These are phyloP conservation scores for Chromis chromis DNA, from an alignment of 2,797 vertebrate species.

Conservation along the genomic window DNA sequence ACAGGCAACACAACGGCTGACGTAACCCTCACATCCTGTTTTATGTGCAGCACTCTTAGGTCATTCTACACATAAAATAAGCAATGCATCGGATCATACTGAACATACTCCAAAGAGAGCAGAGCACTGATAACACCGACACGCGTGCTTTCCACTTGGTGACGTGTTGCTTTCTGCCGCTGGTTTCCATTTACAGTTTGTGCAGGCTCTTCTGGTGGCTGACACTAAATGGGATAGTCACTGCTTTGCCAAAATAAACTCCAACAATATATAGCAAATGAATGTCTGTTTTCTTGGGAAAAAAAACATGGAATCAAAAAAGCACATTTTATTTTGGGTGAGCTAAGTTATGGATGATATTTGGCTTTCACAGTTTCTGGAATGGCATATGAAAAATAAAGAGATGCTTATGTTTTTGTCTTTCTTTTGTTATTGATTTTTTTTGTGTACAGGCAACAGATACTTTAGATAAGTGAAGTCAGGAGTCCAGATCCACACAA, in stretches of 20 bases:
- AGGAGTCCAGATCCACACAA: no score
- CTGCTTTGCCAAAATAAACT: constrained; percentile 95
- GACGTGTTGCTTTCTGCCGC: constrained; percentile 83
- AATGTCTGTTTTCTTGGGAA: constrained; percentile 72
- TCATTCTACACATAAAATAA: constrained; percentile 56
- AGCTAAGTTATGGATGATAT: constrained; percentile 45
- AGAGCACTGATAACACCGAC: constrained; percentile 49
- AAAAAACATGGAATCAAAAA: constrained; percentile 33
- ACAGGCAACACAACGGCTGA: constrained; percentile 44
- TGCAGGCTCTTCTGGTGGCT: constrained; percentile 82
- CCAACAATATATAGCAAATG: constrained; percentile 83
- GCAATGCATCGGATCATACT: constrained; percentile 74
- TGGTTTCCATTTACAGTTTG: constrained; percentile 79
- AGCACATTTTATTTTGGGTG: constrained; percentile 67
- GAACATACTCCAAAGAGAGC: constrained; percentile 64
- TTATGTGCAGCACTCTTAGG: constrained; percentile 58
- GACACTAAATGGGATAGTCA: constrained; percentile 76
- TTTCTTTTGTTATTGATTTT: constrained; percentile 40
- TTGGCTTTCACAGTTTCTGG: constrained; percentile 72
- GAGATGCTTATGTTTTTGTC: constrained; percentile 72
- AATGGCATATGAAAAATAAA: constrained; percentile 80
- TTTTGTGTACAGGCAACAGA: no score
- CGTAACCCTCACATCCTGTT: constrained; percentile 54
- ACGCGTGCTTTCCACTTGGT: constrained; percentile 70
- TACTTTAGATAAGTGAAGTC: no score